Base-by-base conservation (phyloP, 2,888 invertebrate genomes). In the Agrochola lota region DNA sequence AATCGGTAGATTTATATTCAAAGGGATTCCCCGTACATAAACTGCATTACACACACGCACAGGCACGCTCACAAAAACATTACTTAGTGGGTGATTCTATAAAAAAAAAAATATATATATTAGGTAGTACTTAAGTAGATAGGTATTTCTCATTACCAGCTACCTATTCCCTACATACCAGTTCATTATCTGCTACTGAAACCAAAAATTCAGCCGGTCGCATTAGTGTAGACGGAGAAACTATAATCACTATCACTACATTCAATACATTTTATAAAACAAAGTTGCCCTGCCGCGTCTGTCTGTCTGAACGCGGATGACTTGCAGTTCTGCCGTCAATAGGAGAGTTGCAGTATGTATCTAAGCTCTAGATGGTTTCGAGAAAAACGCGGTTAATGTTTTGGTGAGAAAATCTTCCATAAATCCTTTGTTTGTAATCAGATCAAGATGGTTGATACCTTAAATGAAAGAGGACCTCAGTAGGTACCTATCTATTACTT, bases 1-100 rank as follows among this genome's bases (percentile, higher is more conserved):
- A 23, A 9, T 52, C 23, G 52, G 23, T 35, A 35, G 35, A 35
- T 64, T 64, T n/a, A 9, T 20, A 49, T 35, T 23, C 76, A 8
- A 63, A 46, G 78, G 78, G 17, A 66, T n/a, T 67, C 46, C 78
- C 78, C 67, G 26, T 23, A 2, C 66, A 78, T 30, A 57, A 77
- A 57, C 76, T 4, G n/a, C 30, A 52, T 12, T 7, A 20, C 17
- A 15, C 23, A 52, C 60, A 49, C 23, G 30, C 60, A 49, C n/a
- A 49, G 8, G 35, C 35, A 35, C 35, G 35, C 35, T 26, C 20
- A 49, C 9, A 52, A 20, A 4, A 5, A 6, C 11, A 62, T 20
- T 62, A 62, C 55, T 1, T 23, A 55, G 23, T 55, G 55, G 55
- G 55, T 11, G 11, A 55, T 55, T 55, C 23, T 55, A 23, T 23